Conservation (phyloP, 2,888 invertebrate genomes). For the Adineta ricciae region DNA sequence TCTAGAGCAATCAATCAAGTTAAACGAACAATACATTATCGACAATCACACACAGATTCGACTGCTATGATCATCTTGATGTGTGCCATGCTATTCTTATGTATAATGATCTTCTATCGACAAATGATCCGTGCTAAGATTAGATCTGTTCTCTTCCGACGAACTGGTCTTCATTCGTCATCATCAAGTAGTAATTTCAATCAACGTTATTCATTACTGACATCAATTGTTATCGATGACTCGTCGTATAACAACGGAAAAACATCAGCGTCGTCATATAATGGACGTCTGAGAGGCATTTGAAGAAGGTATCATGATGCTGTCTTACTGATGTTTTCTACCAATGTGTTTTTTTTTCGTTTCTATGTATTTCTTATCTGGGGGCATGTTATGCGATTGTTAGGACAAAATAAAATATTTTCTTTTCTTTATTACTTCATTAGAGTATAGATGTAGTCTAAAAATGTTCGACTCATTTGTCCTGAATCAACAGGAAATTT, state of each 20-base stretch:
- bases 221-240: neutral
- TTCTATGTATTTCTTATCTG: too few relatives aligned
- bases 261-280: neutral
- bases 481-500: too few relatives aligned
- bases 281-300: neutral
- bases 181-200: conserved; percentile 1
- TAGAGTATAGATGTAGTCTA: too few relatives aligned
- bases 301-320: neutral
- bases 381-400: too few relatives aligned
- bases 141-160: neutral
- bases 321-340: neutral
- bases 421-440: neutral
- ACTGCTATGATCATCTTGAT: neutral
- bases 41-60: neutral
- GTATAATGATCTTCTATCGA: neutral
- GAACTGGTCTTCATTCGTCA: neutral
- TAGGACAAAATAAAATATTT: neutral
- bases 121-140: neutral
- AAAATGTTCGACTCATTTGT: too few relatives aligned
- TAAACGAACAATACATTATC: neutral
- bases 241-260: neutral
- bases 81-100: neutral
- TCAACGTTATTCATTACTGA: neutral
- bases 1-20: conserved; percentile 13
- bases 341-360: neutral